Percentiles rank a stretch among this genome's conserved stretches.
Conservation (phyloP, 2,888 invertebrate genomes). For the Drosophila anceps region DNA sequence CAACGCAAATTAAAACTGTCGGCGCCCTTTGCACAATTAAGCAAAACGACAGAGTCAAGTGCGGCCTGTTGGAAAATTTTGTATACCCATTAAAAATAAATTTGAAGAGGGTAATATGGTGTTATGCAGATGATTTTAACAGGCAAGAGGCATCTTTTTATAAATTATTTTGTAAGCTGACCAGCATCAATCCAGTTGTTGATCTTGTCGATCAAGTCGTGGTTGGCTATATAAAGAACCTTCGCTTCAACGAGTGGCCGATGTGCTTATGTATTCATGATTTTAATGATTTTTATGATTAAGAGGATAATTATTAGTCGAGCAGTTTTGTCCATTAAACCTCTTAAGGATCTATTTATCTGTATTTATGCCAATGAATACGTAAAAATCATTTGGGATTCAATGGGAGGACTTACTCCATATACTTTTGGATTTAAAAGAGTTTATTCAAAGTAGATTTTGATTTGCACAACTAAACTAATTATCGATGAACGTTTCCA, state of each 20-base stretch:
- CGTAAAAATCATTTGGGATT: no score
- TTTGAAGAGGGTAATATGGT: background rate
- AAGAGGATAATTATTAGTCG: no score
- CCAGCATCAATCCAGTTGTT: background rate
- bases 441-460: background rate
- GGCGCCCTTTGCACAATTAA: slow-evolving; percentile 74
- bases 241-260: no score
- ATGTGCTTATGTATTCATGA: no score
- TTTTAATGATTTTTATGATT: no score
- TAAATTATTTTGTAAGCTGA: background rate
- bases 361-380: no score
- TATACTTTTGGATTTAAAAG: background rate
- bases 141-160: background rate
- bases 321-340: no score
- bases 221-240: background rate
- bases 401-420: no score
- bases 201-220: background rate
- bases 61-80: slow-evolving; percentile 21
- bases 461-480: no score
- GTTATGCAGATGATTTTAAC: background rate
- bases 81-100: background rate
- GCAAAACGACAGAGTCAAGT: slow-evolving; percentile 46
- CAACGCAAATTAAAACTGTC: slow-evolving; percentile 46
- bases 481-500: no score
- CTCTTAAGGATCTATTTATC: no score